Evolutionary conservation across 2,797 vertebrate species (phyloP), one percentile per base, ranked within the genome.

Genomic region (Furcifer pardalis): DNA sequence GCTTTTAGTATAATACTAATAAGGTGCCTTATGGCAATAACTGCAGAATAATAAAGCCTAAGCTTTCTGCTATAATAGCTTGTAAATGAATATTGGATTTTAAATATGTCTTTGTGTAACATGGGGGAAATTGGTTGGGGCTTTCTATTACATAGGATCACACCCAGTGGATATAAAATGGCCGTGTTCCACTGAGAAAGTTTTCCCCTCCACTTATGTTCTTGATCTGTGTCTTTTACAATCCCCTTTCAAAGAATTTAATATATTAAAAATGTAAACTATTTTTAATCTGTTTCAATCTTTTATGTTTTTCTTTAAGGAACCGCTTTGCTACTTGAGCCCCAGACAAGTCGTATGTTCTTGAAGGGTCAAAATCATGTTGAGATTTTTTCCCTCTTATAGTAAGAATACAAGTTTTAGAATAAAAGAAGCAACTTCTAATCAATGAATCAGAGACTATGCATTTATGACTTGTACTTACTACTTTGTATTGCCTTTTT

Each of bases 1-100:
- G n/a, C 32, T 85, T 69, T 68, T 46, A 44, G 63, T 75, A 46
- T 68, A 49, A 75, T 80, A 46, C 69, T 52, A 79, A 60, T 75
- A 73, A 37, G n/a, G 10, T 13, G 35, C 5, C 8, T 56, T 46
- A 42, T 63, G 52, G 30, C 27, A 15, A 23, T 77, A 35, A 69
- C 21, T 35, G 12, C 27, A 69, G 49, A 21, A 40, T 63, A 40
- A 32, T 23, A n/a, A 32, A 37, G 62, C 42, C 23, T 49, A 12
- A 32, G 6, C 56, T 13, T 71, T 62, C 59, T 49, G 37, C 40
- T 27, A 21, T 60, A 37, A 13, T 30, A 42, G 63, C 49, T 21
- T 49, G 37, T 13, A 75, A 72, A 23, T 49, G 52, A 52, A 63
- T 44, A 13, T 73, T 56, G 75, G 25, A 9, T 73, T 74, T 74